Percentiles rank a stretch among this genome's conserved stretches.
These are phyloP conservation scores for Rhynchomys soricoides DNA, from an alignment of 2,113 vertebrate genomes.

Conservation along the genomic window DNA sequence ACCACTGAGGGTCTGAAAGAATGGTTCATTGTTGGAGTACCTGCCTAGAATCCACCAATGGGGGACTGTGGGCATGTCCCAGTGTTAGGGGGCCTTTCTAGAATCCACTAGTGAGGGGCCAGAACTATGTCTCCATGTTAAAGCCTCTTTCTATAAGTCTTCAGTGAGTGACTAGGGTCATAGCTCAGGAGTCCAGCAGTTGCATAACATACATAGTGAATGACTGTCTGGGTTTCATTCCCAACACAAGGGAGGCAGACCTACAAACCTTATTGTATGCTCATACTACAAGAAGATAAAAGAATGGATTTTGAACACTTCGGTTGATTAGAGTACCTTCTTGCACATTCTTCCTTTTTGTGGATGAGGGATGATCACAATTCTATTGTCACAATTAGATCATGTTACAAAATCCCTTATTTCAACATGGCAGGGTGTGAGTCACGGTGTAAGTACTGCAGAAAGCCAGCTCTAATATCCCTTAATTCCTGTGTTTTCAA, in stretches of 20 bases:
- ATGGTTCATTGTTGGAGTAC: background rate
- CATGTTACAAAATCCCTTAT: background rate
- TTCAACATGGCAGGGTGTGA: conserved; percentile 7
- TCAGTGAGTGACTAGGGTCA: background rate
- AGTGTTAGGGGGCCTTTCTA: background rate
- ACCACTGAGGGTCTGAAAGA: background rate
- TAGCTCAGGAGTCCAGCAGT: background rate
- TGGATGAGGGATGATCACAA: background rate
- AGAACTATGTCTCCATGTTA: background rate
- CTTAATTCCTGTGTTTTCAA: conserved; percentile 52
- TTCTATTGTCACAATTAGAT: background rate
- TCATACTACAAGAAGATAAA: background rate
- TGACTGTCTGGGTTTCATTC: background rate
- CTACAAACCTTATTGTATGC: background rate
- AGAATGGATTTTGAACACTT: background rate
- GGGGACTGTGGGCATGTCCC: background rate
- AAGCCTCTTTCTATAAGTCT: background rate
- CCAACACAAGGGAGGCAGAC: background rate
- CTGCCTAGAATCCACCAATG: background rate
- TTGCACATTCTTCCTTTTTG: background rate
- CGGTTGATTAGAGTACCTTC: background rate
- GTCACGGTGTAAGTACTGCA: background rate
- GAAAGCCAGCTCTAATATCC: background rate
- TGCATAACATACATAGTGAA: background rate
- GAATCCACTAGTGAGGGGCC: background rate